These are phyloP conservation scores for Sclerurus mexicanus DNA, from an alignment of 2,113 vertebrate species.

Conservation along the genomic window DNA sequence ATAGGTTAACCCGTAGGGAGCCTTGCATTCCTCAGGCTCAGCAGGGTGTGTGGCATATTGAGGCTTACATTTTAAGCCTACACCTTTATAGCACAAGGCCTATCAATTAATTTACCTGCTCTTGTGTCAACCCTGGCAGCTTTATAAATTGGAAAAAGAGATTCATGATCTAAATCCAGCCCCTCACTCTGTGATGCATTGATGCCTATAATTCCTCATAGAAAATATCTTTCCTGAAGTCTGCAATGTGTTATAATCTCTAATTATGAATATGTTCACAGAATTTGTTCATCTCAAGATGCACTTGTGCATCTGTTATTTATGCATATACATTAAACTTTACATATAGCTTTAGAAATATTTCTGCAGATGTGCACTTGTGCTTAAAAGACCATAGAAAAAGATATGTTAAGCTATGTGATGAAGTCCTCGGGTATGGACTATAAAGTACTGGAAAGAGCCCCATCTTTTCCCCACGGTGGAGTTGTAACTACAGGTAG, in stretches of 20 bases:
- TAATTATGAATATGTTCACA: slow-evolving; percentile 71
- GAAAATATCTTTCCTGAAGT: slow-evolving; percentile 69
- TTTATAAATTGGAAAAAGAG: slow-evolving; percentile 66
- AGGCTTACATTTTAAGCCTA: slow-evolving; percentile 40
- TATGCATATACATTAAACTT: slow-evolving; percentile 69
- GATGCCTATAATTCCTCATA: slow-evolving; percentile 66
- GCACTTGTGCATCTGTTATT: slow-evolving; percentile 70
- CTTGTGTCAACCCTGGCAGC: slow-evolving; percentile 52
- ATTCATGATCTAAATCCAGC: slow-evolving; percentile 61
- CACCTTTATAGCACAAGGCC: slow-evolving; percentile 13
- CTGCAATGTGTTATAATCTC: slow-evolving; percentile 69
- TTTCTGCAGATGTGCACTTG: slow-evolving; percentile 69
- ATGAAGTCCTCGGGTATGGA: slow-evolving; percentile 32
- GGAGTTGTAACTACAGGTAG: neutral
- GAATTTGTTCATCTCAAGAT: slow-evolving; percentile 68
- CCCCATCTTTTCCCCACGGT: neutral
- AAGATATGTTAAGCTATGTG: slow-evolving; percentile 45
- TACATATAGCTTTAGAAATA: slow-evolving; percentile 70
- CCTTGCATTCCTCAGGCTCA: neutral
- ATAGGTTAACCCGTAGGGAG: neutral
- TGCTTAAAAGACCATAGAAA: slow-evolving; percentile 66
- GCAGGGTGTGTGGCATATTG: neutral
- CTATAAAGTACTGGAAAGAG: neutral
- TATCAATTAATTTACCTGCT: slow-evolving; percentile 63
- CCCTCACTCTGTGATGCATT: slow-evolving; percentile 18